Percentiles rank a stretch among this genome's conserved stretches.
Evolutionary conservation across 2,888 invertebrate species (phyloP).

Genomic region (Girardia tigrina): DNA sequence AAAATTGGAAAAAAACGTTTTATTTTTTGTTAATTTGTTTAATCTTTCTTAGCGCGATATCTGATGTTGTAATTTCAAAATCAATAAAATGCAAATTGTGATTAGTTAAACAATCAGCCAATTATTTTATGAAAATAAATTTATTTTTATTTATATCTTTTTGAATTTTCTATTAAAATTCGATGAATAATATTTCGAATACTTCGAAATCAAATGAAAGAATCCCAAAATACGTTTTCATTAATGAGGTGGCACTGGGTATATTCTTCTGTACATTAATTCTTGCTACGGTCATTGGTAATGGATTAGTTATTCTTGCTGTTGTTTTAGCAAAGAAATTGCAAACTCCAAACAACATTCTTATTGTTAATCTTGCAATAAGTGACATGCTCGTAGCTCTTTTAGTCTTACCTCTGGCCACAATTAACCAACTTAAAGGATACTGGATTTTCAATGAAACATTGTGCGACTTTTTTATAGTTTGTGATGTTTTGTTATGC

Average conservation of each 20-base stretch:
- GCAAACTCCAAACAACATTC: conserved; percentile 41
- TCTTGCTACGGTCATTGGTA: conserved; percentile 46
- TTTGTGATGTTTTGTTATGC: conserved; percentile 44
- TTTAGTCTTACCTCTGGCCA: conserved; percentile 46
- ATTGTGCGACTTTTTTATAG: conserved; percentile 48
- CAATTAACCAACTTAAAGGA: conserved; percentile 21
- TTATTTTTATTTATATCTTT: not conserved
- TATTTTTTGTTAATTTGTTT: too few species aligned
- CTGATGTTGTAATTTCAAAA: not conserved
- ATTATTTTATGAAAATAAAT: conserved; percentile 7
- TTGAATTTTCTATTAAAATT: not conserved
- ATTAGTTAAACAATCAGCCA: not conserved
- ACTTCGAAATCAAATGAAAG: too few species aligned
- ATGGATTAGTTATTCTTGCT: conserved; percentile 49
- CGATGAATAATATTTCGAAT: conserved; percentile 7
- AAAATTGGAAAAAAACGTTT: too few species aligned
- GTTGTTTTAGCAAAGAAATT: conserved; percentile 47
- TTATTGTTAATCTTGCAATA: conserved; percentile 49
- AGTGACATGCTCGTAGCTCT: conserved; percentile 51
- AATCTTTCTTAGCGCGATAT: too few species aligned
- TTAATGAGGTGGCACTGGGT: not conserved
- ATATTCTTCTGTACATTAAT: conserved; percentile 28
- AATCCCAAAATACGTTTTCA: not conserved
- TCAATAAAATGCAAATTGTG: conserved; percentile 15
- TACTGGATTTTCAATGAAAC: conserved; percentile 34